Evolutionary conservation across 2,888 invertebrate genomes (phyloP).

Genomic region (Heliconius charithonia): DNA sequence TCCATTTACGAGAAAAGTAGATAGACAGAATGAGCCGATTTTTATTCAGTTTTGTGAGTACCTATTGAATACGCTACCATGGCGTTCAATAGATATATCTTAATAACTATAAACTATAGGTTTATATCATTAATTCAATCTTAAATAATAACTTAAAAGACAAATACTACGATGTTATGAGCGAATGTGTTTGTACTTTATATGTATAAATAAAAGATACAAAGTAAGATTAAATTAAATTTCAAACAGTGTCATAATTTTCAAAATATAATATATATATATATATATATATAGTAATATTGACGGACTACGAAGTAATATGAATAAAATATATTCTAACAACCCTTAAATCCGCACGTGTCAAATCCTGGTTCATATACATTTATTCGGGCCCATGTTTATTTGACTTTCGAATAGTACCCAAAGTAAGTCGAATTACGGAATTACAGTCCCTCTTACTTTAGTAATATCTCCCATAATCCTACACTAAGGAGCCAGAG

Average conservation of each 20-base stretch:
- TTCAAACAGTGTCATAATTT: background rate
- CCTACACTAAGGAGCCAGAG: slow-evolving; percentile 52
- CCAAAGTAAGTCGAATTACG: slow-evolving; percentile 55
- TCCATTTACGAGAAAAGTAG: too few species aligned
- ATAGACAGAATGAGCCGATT: too few species aligned
- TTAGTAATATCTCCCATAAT: slow-evolving; percentile 64
- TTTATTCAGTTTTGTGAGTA: too few species aligned
- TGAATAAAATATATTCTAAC: slow-evolving; percentile 28
- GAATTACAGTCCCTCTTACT: slow-evolving; percentile 57
- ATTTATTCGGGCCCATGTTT: slow-evolving; percentile 79
- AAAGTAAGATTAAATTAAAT: background rate
- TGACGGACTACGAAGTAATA: background rate
- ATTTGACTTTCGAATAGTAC: slow-evolving; percentile 77
- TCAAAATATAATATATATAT: too few species aligned
- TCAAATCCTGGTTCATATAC: slow-evolving; percentile 78
- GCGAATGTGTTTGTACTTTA: too few species aligned
- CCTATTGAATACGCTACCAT: too few species aligned
- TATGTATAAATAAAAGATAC: background rate
- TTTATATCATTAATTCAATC: too few species aligned
- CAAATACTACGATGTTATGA: too few species aligned
- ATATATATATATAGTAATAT: too few species aligned
- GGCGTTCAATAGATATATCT: too few species aligned
- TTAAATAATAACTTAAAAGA: too few species aligned
- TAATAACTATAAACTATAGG: too few species aligned
- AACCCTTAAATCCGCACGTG: slow-evolving; percentile 62